A percentile compares a stretch with the other conserved stretches of the same genome.
These are phyloP conservation scores for Protodeltote pygarga DNA, from an alignment of 2,888 invertebrate genomes.

Conservation along the genomic window DNA sequence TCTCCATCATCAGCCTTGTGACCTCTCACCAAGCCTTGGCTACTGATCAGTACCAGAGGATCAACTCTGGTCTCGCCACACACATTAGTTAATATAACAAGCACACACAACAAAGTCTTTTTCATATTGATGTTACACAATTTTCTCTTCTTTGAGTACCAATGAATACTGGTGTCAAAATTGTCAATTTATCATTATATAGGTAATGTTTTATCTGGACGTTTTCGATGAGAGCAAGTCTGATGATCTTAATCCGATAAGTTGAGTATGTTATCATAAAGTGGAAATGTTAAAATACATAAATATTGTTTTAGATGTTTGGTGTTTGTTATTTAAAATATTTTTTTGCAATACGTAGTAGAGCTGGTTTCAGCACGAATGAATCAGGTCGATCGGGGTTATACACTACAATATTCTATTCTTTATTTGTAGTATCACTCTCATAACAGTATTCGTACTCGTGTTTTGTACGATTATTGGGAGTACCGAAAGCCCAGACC, in stretches of 20 bases:
- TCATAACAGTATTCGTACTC: too few relatives aligned
- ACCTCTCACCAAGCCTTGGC: conserved; percentile 77
- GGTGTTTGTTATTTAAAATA: not conserved
- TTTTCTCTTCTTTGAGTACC: conserved; percentile 25
- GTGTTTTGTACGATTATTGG: too few relatives aligned
- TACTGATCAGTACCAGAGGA: conserved; percentile 70
- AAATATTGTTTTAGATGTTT: conserved; percentile 1
- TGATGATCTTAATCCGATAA: conserved; percentile 48
- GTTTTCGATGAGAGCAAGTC: conserved; percentile 54
- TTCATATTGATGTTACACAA: conserved; percentile 45
- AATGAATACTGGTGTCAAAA: conserved; percentile 29
- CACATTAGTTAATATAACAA: conserved; percentile 41
- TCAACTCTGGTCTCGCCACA: conserved; percentile 67
- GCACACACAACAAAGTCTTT: conserved; percentile 37
- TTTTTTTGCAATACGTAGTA: too few relatives aligned
- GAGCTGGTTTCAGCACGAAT: too few relatives aligned
- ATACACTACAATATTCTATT: too few relatives aligned
- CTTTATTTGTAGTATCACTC: too few relatives aligned
- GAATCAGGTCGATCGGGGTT: too few relatives aligned
- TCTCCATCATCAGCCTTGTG: conserved; percentile 70
- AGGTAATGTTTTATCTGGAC: conserved; percentile 65
- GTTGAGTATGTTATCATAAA: conserved; percentile 49
- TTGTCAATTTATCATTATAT: conserved; percentile 42
- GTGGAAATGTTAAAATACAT: conserved; percentile 16
- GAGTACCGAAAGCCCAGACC: too few relatives aligned